Percentiles rank a stretch among this genome's conserved stretches.
Evolutionary conservation across 1,140 invertebrate genomes (phyloP).

Genomic region (Halyomorpha halys): DNA sequence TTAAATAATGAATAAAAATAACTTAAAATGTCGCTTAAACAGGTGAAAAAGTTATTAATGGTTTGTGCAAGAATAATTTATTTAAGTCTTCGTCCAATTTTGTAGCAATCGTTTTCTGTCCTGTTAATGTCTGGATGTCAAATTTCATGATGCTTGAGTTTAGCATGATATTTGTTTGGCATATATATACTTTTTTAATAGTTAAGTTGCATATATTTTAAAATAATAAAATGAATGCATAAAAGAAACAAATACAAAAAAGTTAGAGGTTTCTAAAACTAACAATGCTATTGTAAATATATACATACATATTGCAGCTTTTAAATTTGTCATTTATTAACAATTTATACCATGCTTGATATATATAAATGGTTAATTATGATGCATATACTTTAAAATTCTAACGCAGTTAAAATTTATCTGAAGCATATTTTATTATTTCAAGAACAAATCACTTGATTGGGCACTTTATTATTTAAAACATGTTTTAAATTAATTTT

Average conservation of each 20-base stretch:
- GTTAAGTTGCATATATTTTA: too few species aligned
- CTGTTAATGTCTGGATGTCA: constrained; percentile 14
- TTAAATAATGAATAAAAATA: neutral
- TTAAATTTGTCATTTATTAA: neutral
- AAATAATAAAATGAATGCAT: neutral
- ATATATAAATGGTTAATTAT: too few species aligned
- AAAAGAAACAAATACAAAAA: neutral
- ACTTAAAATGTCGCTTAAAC: constrained; percentile 2
- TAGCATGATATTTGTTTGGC: constrained; percentile 5
- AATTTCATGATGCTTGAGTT: neutral
- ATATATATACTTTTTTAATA: too few species aligned
- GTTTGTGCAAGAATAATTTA: neutral
- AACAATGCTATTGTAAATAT: neutral
- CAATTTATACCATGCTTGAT: neutral
- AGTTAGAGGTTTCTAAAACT: neutral
- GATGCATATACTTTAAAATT: too few species aligned
- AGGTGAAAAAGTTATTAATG: constrained; percentile 5
- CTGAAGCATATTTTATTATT: too few species aligned
- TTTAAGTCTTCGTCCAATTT: constrained; percentile 5
- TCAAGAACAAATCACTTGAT: too few species aligned
- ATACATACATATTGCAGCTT: neutral
- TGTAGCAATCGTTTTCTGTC: constrained; percentile 9
- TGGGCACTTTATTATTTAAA: too few species aligned
- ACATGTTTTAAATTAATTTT: too few species aligned
- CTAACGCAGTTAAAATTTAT: too few species aligned